These are phyloP conservation scores for Caenorhabditis sp. DNA, from an alignment of 2,888 invertebrate species.

Conservation along the genomic window DNA sequence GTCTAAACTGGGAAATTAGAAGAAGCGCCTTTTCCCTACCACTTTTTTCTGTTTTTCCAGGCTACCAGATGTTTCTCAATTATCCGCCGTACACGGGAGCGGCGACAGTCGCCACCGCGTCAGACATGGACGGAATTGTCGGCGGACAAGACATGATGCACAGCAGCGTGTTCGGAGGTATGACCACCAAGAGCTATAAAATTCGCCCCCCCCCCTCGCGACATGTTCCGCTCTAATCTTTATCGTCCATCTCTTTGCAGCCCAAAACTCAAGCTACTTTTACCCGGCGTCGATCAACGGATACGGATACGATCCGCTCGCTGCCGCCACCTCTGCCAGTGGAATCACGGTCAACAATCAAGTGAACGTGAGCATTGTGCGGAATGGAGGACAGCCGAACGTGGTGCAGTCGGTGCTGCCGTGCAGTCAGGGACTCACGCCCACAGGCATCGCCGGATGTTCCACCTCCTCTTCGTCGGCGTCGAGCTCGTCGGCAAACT, in stretches of 20 bases:
- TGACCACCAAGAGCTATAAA: conserved; percentile 20
- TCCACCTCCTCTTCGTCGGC: conserved; percentile 52
- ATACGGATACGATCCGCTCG: conserved; percentile 47
- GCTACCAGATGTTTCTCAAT: conserved; percentile 59
- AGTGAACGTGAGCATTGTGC: conserved; percentile 44
- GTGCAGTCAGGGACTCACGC: conserved; percentile 6
- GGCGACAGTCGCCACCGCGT: conserved; percentile 18
- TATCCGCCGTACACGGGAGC: conserved; percentile 45
- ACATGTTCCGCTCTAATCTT: too few species aligned
- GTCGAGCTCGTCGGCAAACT: conserved; percentile 51
- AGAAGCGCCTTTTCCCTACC: too few species aligned
- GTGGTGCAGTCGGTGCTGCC: conserved; percentile 1
- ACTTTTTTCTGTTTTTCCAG: conserved; percentile 37
- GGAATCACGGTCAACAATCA: conserved; percentile 51
- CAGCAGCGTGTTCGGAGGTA: conserved; percentile 54
- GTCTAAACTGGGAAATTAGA: not conserved
- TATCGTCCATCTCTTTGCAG: too few species aligned
- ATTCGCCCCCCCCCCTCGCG: conserved; percentile 5
- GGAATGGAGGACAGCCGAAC: conserved; percentile 1
- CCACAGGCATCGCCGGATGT: conserved; percentile 33
- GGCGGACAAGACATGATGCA: conserved; percentile 56
- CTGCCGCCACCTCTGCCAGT: conserved; percentile 37
- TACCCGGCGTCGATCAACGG: conserved; percentile 41
- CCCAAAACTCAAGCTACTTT: conserved; percentile 50
- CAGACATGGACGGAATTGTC: too few species aligned